These are phyloP conservation scores for Onychostoma macrolepis DNA, from an alignment of 2,113 vertebrate genomes.

Conservation along the genomic window DNA sequence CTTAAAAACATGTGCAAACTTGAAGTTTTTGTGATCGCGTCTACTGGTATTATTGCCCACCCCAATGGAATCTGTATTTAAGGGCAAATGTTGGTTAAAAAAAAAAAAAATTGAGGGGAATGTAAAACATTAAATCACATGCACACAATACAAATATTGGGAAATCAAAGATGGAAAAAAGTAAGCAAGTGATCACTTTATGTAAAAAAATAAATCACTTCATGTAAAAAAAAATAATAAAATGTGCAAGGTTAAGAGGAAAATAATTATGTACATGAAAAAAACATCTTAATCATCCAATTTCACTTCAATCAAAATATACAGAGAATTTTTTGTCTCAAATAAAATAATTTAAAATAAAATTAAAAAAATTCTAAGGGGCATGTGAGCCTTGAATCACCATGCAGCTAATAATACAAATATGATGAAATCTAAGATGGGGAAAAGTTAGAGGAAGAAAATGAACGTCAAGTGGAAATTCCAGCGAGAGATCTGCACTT, in stretches of 20 bases:
- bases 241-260: background rate
- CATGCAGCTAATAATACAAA: background rate
- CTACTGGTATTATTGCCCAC: no score
- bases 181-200: background rate
- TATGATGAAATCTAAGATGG: constrained; percentile 18
- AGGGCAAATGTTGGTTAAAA: no score
- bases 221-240: background rate
- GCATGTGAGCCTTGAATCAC: background rate
- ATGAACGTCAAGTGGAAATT: constrained; percentile 82
- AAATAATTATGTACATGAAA: background rate
- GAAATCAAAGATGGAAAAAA: no score
- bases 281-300: background rate
- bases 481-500: constrained; percentile 81
- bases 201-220: background rate
- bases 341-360: background rate
- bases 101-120: no score
- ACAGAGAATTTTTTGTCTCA: background rate
- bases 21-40: no score
- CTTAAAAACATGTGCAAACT: no score
- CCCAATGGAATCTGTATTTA: no score
- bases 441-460: constrained; percentile 68
- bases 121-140: no score
- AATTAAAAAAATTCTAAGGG: background rate
- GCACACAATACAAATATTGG: no score
- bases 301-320: background rate